A percentile compares a stretch with the other conserved stretches of the same genome.
phyloP scores from a whole-genome alignment of 2,888 invertebrate genomes.

The Sminthurides aquaticus region DNA sequence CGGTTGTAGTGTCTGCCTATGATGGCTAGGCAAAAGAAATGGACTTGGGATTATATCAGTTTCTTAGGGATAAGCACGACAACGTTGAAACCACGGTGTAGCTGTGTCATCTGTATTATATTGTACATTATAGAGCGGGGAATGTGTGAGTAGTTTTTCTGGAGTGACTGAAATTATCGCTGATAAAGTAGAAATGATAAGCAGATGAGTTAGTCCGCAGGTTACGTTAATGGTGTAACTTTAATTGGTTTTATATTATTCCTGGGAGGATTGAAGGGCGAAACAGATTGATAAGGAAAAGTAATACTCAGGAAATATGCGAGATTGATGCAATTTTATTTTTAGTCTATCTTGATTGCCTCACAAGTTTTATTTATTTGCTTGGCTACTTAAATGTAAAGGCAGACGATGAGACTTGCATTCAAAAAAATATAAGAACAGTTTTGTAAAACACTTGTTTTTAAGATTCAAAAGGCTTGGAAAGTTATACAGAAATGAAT shows the following conservation, averaged over 20 bases:
- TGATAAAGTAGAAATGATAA: background rate
- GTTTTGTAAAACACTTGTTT: too few species aligned
- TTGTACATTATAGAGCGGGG: background rate
- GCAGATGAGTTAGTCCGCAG: too few species aligned
- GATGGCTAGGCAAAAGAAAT: background rate
- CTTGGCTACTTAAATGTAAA: background rate
- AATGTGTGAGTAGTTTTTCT: background rate
- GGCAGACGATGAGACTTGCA: background rate
- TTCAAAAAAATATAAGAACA: background rate
- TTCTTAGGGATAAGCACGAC: background rate
- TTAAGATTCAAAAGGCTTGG: too few species aligned
- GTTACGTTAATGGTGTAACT: too few species aligned
- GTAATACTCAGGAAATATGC: background rate
- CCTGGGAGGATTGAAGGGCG: too few species aligned
- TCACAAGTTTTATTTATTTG: background rate
- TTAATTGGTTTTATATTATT: too few species aligned
- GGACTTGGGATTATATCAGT: background rate
- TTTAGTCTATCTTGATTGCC: too few species aligned
- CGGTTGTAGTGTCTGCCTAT: too few species aligned
- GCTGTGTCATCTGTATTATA: background rate
- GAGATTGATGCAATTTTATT: too few species aligned
- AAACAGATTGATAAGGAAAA: background rate
- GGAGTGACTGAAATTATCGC: background rate
- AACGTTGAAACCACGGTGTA: background rate
- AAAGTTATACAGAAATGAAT: too few species aligned